Conservation (phyloP, 2,888 invertebrate genomes). For the Nematopogon swammerdamellus region DNA sequence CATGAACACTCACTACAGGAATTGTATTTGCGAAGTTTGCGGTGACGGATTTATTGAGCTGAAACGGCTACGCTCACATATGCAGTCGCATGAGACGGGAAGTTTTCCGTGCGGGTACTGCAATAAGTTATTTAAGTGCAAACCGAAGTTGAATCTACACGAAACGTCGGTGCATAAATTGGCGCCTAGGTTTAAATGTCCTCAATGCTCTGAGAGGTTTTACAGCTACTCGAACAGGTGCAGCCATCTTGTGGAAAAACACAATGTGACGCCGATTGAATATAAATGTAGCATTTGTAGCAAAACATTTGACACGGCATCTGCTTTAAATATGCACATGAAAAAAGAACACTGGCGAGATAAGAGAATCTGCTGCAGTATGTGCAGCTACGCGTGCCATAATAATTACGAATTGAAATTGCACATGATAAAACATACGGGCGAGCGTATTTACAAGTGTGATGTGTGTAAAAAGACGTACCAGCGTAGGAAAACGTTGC, state of each 20-base stretch:
- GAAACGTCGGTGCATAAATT: background rate
- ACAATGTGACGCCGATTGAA: background rate
- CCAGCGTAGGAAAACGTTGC: slow-evolving; percentile 7
- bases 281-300: slow-evolving; percentile 2
- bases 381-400: background rate
- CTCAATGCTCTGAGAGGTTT: slow-evolving; percentile 1
- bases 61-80: slow-evolving; percentile 19
- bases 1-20: slow-evolving; percentile 20
- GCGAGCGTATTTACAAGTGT: background rate
- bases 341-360: slow-evolving; percentile 3
- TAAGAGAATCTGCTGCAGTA: background rate
- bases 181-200: background rate
- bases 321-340: slow-evolving; percentile 1
- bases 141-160: background rate
- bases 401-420: background rate
- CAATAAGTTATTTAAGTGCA: background rate
- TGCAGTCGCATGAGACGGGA: slow-evolving; percentile 18
- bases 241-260: slow-evolving; percentile 1
- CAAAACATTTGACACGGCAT: slow-evolving; percentile 1
- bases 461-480: slow-evolving; percentile 26
- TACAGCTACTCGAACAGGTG: background rate
- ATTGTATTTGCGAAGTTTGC: slow-evolving; percentile 20
- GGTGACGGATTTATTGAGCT: slow-evolving; percentile 21
- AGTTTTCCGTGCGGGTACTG: slow-evolving; percentile 12
- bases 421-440: background rate